Evolutionary conservation across 1,140 invertebrate species (phyloP), one percentile per base, ranked within the genome.

Genomic region (Heliconius hewitsoni): DNA sequence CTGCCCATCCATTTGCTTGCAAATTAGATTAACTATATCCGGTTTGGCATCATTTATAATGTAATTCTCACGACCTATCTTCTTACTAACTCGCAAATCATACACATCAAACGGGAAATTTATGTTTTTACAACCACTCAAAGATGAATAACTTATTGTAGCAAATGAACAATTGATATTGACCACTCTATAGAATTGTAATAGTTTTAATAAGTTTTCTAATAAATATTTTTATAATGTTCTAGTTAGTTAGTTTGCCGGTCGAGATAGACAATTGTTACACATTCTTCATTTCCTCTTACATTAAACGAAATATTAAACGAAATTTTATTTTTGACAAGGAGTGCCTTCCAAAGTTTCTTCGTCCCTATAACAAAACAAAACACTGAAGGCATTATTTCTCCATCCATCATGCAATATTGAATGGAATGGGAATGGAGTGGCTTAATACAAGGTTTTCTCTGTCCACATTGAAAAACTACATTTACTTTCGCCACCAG

Each of bases 401-500:
- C 52, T 16, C 18, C 52, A n/a, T n/a, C 16, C 52, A 55, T 19
- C 52, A 55, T n/a, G 19, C 52, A 55, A 55, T 55, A n/a, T n/a
- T n/a, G 6, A 18, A 55, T 19, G 19, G 19, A 5, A 13, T 18
- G 18, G 55, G n/a, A n/a, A 57, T 18, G 55, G 55, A n/a, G 55
- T 57, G n/a, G 23, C 55, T 57, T n/a, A 8, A 23, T 19, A n/a
- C 8, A 19, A 57, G 8, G 6, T 8, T 55, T n/a, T n/a, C 52
- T 55, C 52, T 6, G 52, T n/a, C 52, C 19, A 19, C 52, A 8
- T 55, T 55, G 5, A 55, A 8, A 18, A 55, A 55, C 18, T 57
- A 13, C 16, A 13, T 30, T 6, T 13, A 72, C 5, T 72, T 39
- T 37, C n/a, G 55, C 23, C 50, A 19, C 13, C 78, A 94, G 93